These are phyloP conservation scores for Cheilosia pagana DNA, from an alignment of 2,888 invertebrate species.

Conservation along the genomic window DNA sequence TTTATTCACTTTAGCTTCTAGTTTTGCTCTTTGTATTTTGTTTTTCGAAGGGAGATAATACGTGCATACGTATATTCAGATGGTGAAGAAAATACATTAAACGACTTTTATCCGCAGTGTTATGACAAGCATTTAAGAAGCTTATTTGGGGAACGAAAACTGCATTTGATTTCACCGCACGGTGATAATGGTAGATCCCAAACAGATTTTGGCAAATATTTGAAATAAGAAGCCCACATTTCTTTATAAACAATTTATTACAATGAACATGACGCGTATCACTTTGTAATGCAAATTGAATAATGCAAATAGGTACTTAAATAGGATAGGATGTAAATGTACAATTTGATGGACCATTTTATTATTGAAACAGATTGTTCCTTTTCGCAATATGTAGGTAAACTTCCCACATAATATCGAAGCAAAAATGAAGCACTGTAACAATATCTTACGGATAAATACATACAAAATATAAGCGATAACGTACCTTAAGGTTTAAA, in stretches of 20 bases:
- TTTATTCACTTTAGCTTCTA: conserved; percentile 39
- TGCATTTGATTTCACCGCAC: conserved; percentile 17
- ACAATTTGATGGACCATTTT: neutral
- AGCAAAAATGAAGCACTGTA: too few relatives aligned
- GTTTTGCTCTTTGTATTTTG: conserved; percentile 8
- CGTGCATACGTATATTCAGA: conserved; percentile 18
- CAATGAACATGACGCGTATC: neutral
- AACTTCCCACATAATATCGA: neutral
- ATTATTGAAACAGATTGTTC: conserved; percentile 2
- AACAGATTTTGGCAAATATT: neutral
- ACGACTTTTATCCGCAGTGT: conserved; percentile 24
- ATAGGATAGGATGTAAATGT: neutral
- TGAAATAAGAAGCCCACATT: neutral
- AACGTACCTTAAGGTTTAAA: neutral
- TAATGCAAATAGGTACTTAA: neutral
- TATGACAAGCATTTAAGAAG: conserved; percentile 34
- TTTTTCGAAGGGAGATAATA: conserved; percentile 27
- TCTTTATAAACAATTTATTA: conserved; percentile 4
- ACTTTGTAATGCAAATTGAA: conserved; percentile 8
- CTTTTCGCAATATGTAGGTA: neutral
- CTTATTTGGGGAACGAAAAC: conserved; percentile 35
- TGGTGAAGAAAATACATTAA: conserved; percentile 39
- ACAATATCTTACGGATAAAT: neutral
- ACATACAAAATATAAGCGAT: neutral
- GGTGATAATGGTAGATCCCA: neutral